Base-by-base conservation (phyloP, 2,797 vertebrate species). In the Pseudotriccus pelzelni region DNA sequence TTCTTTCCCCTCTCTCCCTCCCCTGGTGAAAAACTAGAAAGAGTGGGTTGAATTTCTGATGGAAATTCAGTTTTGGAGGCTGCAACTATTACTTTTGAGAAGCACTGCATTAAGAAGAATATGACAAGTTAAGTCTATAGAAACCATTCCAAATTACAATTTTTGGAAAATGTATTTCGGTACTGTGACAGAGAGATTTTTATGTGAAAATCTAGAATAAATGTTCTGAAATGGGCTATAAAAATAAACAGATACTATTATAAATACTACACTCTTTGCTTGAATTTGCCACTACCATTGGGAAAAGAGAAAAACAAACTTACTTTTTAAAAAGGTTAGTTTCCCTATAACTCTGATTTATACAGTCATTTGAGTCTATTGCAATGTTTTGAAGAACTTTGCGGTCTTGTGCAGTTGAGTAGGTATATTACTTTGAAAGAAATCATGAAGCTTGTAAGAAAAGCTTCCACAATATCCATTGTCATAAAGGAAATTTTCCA, bases 1-100 rank as follows among this genome's bases (percentile, higher is more conserved):
- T 60, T 7, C 5, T 39, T 63, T 11, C 1, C 2, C 2, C 4
- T 62, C 8, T 3, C 4, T 22, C 7, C 3, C 4, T 10, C 3
- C 5, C 7, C 7, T 58, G 12, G 4, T 63, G 25, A 25, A 72
- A 92, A 64, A 56, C 9, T 60, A 60, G 69, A 50, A 75, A 63
- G 11, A 74, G 1, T 13, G 2, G 20, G 11, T 47, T 74, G 3
- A 20, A 52, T 84, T 76, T 67, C 5, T 41, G 6, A 47, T 28
- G 15, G 34, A 73, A 93, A 87, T 62, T 44, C 23, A 41, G 0
- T 67, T 87, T 82, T 70, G 32, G 14, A 73, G 24, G 17, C 24
- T 59, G 46, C 3, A 79, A 14, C 20, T 49, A 5, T 41, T 72
- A 41, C 22, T 59, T 62, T 62, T 27, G 47, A 72, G 50, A 74